Percentiles rank a stretch among this genome's conserved stretches.
Evolutionary conservation across 2,797 vertebrate genomes (phyloP).

Genomic region (Esox lucius): DNA sequence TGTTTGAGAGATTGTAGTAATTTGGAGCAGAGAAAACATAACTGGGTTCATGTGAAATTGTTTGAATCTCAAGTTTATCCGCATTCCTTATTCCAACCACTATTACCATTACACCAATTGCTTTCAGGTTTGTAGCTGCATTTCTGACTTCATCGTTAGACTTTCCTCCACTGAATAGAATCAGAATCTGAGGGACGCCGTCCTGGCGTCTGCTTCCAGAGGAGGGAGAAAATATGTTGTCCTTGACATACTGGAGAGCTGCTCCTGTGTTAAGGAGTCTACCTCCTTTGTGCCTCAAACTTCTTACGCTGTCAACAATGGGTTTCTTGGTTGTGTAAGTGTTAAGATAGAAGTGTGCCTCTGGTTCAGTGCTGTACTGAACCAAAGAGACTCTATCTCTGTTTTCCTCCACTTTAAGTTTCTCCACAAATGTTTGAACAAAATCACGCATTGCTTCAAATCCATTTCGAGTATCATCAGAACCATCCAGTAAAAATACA

Average conservation of each 20-base stretch:
- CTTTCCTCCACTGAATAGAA: constrained; percentile 63
- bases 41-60: constrained; percentile 59
- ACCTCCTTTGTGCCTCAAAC: constrained; percentile 65
- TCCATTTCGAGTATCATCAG: constrained; percentile 60
- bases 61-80: constrained; percentile 65
- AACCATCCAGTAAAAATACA: constrained; percentile 75
- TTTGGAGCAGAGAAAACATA: constrained; percentile 54
- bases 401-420: constrained; percentile 60
- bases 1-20: constrained; percentile 46
- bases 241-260: constrained; percentile 65
- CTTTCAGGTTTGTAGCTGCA: constrained; percentile 68
- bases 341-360: constrained; percentile 65
- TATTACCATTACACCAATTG: constrained; percentile 71
- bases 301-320: constrained; percentile 43
- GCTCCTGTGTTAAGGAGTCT: constrained; percentile 64
- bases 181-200: constrained; percentile 62
- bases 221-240: constrained; percentile 60
- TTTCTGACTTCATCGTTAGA: constrained; percentile 65
- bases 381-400: constrained; percentile 68
- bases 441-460: constrained; percentile 60
- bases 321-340: constrained; percentile 57
- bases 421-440: constrained; percentile 63
- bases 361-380: constrained; percentile 64
- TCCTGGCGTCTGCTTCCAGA: constrained; percentile 66
- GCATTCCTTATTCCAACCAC: constrained; percentile 63